Evolutionary conservation across 1,140 invertebrate species (phyloP).

Genomic region (Linepithema humile): DNA sequence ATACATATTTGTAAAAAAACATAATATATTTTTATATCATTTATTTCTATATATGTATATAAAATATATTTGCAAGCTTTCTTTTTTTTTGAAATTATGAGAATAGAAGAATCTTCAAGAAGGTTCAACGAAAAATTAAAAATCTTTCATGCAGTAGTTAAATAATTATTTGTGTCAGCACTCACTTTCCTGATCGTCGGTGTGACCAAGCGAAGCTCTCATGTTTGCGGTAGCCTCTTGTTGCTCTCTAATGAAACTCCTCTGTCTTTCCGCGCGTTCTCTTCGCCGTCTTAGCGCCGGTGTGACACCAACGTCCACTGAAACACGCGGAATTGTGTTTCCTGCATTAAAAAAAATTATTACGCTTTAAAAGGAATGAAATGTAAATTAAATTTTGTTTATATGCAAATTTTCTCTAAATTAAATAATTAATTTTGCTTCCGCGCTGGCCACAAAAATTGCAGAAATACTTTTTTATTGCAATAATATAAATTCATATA

Average conservation of each 20-base stretch:
- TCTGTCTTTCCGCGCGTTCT: conserved; percentile 92
- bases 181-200: conserved; percentile 84
- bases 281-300: conserved; percentile 89
- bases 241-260: conserved; percentile 92
- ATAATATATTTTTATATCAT: no score
- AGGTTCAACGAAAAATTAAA: not conserved
- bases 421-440: no score
- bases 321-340: conserved; percentile 63
- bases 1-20: no score
- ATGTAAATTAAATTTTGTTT: not conserved
- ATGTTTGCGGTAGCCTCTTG: conserved; percentile 87
- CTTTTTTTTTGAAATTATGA: not conserved
- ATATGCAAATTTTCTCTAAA: not conserved
- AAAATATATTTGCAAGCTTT: not conserved
- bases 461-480: not conserved
- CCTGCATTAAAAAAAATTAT: conserved; percentile 15
- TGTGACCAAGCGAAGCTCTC: conserved; percentile 82
- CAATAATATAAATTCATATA: not conserved
- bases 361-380: not conserved
- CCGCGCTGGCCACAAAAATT: no score
- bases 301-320: conserved; percentile 88
- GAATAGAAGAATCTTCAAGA: not conserved
- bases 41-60: no score
- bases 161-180: conserved; percentile 49
- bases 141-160: not conserved